Percentiles rank a stretch among this genome's conserved stretches.
These are phyloP conservation scores for Tiliqua scincoides DNA, from an alignment of 2,113 vertebrate species.

Conservation along the genomic window DNA sequence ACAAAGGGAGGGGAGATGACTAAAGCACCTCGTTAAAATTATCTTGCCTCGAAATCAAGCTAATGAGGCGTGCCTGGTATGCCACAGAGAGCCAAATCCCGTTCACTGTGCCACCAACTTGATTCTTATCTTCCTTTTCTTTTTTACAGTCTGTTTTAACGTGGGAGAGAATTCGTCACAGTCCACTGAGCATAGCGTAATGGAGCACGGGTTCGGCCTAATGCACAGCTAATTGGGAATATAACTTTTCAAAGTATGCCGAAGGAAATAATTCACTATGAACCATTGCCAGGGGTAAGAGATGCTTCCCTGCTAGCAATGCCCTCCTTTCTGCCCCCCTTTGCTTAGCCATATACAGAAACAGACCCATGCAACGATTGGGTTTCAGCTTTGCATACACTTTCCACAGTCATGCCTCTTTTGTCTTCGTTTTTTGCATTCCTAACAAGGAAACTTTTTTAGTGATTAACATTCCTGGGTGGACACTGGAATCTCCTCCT, in stretches of 20 bases:
- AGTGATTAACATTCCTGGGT: neutral
- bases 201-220: slow-evolving; percentile 43
- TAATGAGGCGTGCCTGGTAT: slow-evolving; percentile 68
- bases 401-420: neutral
- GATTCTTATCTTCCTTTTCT: slow-evolving; percentile 47
- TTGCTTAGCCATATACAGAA: neutral
- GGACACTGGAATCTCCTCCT: neutral
- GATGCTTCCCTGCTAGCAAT: slow-evolving; percentile 32
- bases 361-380: slow-evolving; percentile 22
- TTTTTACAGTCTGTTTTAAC: slow-evolving; percentile 50
- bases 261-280: slow-evolving; percentile 62
- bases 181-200: slow-evolving; percentile 54
- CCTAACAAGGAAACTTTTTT: neutral
- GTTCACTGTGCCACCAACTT: slow-evolving; percentile 53
- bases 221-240: slow-evolving; percentile 32
- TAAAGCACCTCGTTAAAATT: slow-evolving; percentile 54
- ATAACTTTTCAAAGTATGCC: slow-evolving; percentile 60
- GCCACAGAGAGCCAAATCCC: slow-evolving; percentile 63
- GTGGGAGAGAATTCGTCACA: slow-evolving; percentile 59
- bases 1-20: slow-evolving; percentile 15
- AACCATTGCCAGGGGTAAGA: slow-evolving; percentile 61
- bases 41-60: slow-evolving; percentile 64
- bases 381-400: neutral
- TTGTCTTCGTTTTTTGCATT: neutral
- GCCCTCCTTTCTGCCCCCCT: slow-evolving; percentile 1